A percentile compares a stretch with the other conserved stretches of the same genome.
Conservation (phyloP, 1,140 invertebrate species). For the Oryzaephilus surinamensis region DNA sequence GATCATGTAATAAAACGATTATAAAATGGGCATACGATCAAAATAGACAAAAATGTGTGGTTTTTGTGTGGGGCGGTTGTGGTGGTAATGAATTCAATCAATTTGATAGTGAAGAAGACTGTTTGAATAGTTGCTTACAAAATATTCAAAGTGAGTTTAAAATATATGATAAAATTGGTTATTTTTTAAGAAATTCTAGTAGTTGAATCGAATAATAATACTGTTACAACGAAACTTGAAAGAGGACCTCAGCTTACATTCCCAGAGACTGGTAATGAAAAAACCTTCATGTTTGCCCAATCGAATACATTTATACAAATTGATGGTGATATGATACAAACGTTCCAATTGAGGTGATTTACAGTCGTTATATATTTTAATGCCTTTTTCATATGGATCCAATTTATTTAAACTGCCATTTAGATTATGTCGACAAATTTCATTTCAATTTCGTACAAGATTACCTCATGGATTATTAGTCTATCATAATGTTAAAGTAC, state of each 20-base stretch:
- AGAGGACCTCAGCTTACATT: constrained; percentile 68
- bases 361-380: not conserved
- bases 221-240: constrained; percentile 56
- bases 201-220: constrained; percentile 3
- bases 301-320: constrained; percentile 80
- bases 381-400: too few relatives aligned
- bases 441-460: constrained; percentile 75
- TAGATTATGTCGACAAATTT: constrained; percentile 77
- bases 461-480: constrained; percentile 76
- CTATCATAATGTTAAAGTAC: constrained; percentile 81
- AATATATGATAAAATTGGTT: not conserved
- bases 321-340: constrained; percentile 72
- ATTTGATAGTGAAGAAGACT: constrained; percentile 62
- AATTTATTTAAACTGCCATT: too few relatives aligned
- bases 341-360: constrained; percentile 67
- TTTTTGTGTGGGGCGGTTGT: constrained; percentile 70
- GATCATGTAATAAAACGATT: constrained; percentile 55
- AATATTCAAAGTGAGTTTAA: not conserved
- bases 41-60: constrained; percentile 49
- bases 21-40: constrained; percentile 66
- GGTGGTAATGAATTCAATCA: constrained; percentile 64
- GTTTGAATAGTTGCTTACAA: constrained; percentile 35
- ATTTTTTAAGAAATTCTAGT: constrained; percentile 4
- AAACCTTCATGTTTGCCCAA: constrained; percentile 77
- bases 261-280: constrained; percentile 64